Evolutionary conservation across 1,140 invertebrate genomes (phyloP), one percentile per base, ranked within the genome.

Genomic region (Popillia japonica): DNA sequence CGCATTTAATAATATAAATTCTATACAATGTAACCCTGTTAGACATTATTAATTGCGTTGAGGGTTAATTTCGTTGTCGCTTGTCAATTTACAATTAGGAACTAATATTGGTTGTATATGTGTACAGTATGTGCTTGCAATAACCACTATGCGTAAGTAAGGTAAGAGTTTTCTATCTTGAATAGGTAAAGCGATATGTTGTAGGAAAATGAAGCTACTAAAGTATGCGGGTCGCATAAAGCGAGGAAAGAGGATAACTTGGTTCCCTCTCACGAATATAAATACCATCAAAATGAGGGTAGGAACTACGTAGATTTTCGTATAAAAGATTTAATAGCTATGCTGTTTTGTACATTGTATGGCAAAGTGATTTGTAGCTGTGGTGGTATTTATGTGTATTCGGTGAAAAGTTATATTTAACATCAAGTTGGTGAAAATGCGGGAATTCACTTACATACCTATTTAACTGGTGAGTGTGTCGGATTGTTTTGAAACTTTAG

Each of bases 41-140:
- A 55, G 48, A 55, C 48, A 55, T 55, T 55, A 55, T 55, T 55
- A 55, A 55, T 55, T n/a, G n/a, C 17, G 17, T 55, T 55, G 0
- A 55, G 14, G 11, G n/a, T n/a, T 55, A 55, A 55, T 55, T 55
- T 55, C 48, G 6, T 17, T 14, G 11, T 17, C 17, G 48, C 48
- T 44, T 55, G 48, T 55, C 48, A 55, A 55, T 17, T 55, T 7
- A 55, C 48, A 55, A 55, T 55, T 55, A 55, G 48, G n/a, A 17
- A 55, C 17, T 55, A 55, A 55, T 55, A 55, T 17, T 2, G 48
- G 48, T n/a, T 55, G 48, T 17, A 55, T 55, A n/a, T 55, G 48
- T 55, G n/a, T 55, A 55, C 17, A n/a, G 48, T n/a, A n/a, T 17
- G 48, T 55, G 14, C 17, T 17, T 17, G 48, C 2, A 55, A 3